Conservation (phyloP, 2,113 vertebrate genomes). For the Coryphaenoides rupestris region DNA sequence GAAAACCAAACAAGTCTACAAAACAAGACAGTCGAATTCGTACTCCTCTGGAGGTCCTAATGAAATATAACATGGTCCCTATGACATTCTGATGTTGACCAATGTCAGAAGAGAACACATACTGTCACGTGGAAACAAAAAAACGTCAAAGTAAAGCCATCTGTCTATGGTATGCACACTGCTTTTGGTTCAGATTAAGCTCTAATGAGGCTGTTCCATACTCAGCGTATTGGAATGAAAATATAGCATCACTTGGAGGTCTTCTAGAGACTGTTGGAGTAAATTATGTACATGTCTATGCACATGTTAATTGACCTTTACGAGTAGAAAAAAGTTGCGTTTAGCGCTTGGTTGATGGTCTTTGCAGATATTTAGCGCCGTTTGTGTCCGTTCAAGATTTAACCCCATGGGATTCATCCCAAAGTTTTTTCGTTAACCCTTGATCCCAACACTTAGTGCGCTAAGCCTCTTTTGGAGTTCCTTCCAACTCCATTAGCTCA, state of each 20-base stretch:
- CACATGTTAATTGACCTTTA: too few relatives aligned
- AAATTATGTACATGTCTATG: too few relatives aligned
- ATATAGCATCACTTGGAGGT: conserved; percentile 2
- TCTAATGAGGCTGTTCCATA: not conserved
- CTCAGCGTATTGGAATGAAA: conserved; percentile 1
- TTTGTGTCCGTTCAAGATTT: not conserved
- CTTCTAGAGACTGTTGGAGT: not conserved
- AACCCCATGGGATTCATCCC: not conserved
- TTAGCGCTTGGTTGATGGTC: too few relatives aligned
- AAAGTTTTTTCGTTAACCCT: not conserved
- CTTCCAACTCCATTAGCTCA: conserved; percentile 24
- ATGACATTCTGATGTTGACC: conserved; percentile 6
- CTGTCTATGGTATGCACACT: not conserved
- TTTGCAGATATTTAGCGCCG: too few relatives aligned
- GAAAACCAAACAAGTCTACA: too few relatives aligned
- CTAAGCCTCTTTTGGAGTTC: conserved; percentile 28
- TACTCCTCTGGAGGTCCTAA: too few relatives aligned
- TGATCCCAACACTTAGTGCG: conserved; percentile 6
- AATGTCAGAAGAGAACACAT: conserved; percentile 17
- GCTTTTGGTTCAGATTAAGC: not conserved
- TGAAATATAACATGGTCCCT: not conserved
- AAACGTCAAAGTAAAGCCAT: conserved; percentile 2
- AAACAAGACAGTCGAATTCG: too few relatives aligned
- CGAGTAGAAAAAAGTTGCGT: too few relatives aligned
- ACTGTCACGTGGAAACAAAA: conserved; percentile 15